Base-by-base conservation (phyloP, 2,888 invertebrate genomes). In the Lamellibrachia columna region DNA sequence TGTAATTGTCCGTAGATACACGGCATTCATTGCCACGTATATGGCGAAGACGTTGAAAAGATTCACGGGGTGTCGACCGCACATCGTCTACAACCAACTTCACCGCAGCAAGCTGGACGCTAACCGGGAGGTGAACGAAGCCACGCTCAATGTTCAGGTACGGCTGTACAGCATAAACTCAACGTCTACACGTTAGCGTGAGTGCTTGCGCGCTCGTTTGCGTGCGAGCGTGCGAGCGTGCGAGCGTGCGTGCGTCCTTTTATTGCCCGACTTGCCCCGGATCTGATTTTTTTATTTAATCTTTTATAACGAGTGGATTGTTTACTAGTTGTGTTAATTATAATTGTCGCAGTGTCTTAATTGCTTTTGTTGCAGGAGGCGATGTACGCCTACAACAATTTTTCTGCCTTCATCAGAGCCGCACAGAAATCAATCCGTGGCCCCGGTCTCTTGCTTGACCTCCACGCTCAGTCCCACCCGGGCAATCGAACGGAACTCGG, bases 391-490 rank as follows among this genome's bases (percentile, higher is more conserved):
- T 94, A 93, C 93, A 28, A 93, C 11, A 93, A 93, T 6, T 94
- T 93, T 91, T 94, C 94, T 53, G 52, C 75, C 28, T 94, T 93
- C 92, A 94, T 94, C 75, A 90, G 93, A n/a, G 8, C 22, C 11
- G 94, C 94, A 9, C 93, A 94, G 91, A 58, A 9, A 3, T 22
- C 75, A n/a, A 91, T 94, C 11, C 90, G 52, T 6, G 93, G 92
- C 15, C 52, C 90, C 7, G 94, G 93, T n/a, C 91, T 94, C n/a
- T 93, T 93, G 90, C 60, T 94, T 28, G 94, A 94, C 91, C 92
- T 94, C 58, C 94, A 94, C 92, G 94, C 94, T 4, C 94, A 94
- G 1, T 53, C 90, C 8, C 94, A 94, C 91, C 92, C 91, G 0
- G 92, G 93, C 55, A 92, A 90, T 3, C 92, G 93, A 91, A 92